Base-by-base conservation (phyloP, 2,113 vertebrate genomes). In the Pollimyrus isidori region DNA sequence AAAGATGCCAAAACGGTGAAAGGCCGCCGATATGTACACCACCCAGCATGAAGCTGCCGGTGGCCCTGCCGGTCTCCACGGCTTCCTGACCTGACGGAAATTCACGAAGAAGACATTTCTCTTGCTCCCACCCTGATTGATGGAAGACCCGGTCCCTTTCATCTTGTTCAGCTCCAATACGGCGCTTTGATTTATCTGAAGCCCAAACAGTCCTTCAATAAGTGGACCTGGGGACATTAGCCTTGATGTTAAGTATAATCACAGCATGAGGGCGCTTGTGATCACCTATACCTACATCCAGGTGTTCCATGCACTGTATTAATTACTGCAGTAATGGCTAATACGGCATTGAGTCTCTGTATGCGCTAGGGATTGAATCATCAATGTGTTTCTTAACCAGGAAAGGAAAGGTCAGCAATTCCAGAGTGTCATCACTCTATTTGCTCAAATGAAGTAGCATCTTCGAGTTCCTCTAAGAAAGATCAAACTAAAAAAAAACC, bases 211-310 rank as follows among this genome's bases (percentile, higher is more conserved):
- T 95, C 96, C 96, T 96, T 97, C 97, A 95, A 95, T 96, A 96
- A 93, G 95, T 95, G 93, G 93, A 95, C 95, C 95, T 94, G 94
- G 95, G 95, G 94, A 97, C 95, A 96, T 96, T 96, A 96, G 95
- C 95, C 95, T 95, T 95, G 96, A 96, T 95, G 95, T 96, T 96
- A 96, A 96, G 95, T 92, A 94, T 95, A 96, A 96, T 96, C 97
- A 96, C 92, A 93, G 95, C 95, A 95, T 94, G 93, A 93, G 95
- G 94, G 93, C 92, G 88, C 94, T 90, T 89, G 89, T 89, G 89
- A 84, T 89, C 90, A 91, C 91, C 92, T 90, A 92, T 91, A 92
- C 90, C 90, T 91, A 87, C 89, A 76, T 80, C n/a, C 82, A 91
- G 89, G 90, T 91, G 62, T 89, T 89, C 88, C 83, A 50, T 90